These are phyloP conservation scores for Myodes glareolus DNA, from an alignment of 2,113 vertebrate genomes.

Conservation along the genomic window DNA sequence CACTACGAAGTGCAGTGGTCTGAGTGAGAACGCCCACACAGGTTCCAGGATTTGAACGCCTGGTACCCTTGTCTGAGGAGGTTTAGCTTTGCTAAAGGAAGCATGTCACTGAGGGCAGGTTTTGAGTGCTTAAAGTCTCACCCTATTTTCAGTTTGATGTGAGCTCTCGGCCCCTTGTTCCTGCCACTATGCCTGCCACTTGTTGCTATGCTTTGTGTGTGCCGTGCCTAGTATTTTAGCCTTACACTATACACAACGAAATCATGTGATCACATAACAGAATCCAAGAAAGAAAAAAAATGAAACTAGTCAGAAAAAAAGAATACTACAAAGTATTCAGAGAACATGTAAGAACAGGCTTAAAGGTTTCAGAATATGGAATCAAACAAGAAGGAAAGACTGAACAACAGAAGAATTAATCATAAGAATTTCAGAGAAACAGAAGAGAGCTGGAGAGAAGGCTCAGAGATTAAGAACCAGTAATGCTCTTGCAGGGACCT, in stretches of 20 bases:
- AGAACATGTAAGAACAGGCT: constrained; percentile 15
- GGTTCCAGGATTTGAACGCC: background rate
- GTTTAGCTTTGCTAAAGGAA: background rate
- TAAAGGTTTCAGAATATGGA: background rate
- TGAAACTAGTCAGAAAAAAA: background rate
- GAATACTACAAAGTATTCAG: background rate
- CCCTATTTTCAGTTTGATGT: background rate
- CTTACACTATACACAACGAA: background rate
- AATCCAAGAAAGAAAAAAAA: constrained; percentile 22
- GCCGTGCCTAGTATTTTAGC: background rate
- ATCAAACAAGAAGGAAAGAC: background rate
- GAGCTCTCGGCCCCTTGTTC: background rate
- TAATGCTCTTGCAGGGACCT: background rate
- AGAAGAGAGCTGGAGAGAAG: background rate
- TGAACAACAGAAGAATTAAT: constrained; percentile 12
- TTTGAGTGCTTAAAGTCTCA: background rate
- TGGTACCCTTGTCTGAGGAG: background rate
- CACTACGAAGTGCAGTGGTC: background rate
- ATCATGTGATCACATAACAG: background rate
- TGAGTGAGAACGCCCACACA: background rate
- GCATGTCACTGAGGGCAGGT: background rate
- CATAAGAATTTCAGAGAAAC: background rate
- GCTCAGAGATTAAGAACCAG: background rate
- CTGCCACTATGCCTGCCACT: background rate
- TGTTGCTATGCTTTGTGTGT: background rate